Evolutionary conservation across 2,113 vertebrate species (phyloP), one percentile per base, ranked within the genome.

Genomic region (Urocynchramus pylzowi): DNA sequence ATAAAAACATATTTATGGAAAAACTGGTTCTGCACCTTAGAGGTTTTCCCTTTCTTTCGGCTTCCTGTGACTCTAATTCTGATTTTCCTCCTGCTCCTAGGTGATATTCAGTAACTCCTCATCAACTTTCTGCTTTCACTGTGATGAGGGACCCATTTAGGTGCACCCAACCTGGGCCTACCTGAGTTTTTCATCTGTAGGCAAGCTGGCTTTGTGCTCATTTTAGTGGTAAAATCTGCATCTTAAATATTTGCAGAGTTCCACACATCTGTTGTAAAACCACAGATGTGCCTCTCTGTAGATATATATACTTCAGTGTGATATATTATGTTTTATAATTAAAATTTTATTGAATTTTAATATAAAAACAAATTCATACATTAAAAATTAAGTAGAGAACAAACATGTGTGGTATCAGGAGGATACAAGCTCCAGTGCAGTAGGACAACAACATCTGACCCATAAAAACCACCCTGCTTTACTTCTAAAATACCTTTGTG

Each of bases 261-360:
- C n/a, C 92, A 60, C 78, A 9, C 95, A 86, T 94, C 95, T 97
- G 97, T 82, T 95, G 93, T 97, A 96, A 97, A 97, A 96, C 35
- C 94, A 73, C 95, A 97, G 95, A 95, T 97, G 97, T 88, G 95
- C 63, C 70, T 93, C 95, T 97, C 94, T 37, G 47, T 35, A 95
- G 93, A 97, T 97, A 94, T 90, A 93, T 95, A 95, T 84, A 95
- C 94, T 97, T 97, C 88, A 70, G 30, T 37, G 59, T 84, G 95
- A 97, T 96, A 94, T 96, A 97, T 95, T 96, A 75, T 84, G 93
- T 93, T 96, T 97, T 90, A 97, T 93, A 97, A 97, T 97, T 97
- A 97, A 97, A 97, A 61, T 97, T 97, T 96, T 97, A 97, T 96
- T 96, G 96, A 97, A 96, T 97, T 97, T 97, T 97, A 97, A 97